Evolutionary conservation across 2,888 invertebrate genomes (phyloP), one percentile per base, ranked within the genome.

Genomic region (Neoaliturus tenellus): DNA sequence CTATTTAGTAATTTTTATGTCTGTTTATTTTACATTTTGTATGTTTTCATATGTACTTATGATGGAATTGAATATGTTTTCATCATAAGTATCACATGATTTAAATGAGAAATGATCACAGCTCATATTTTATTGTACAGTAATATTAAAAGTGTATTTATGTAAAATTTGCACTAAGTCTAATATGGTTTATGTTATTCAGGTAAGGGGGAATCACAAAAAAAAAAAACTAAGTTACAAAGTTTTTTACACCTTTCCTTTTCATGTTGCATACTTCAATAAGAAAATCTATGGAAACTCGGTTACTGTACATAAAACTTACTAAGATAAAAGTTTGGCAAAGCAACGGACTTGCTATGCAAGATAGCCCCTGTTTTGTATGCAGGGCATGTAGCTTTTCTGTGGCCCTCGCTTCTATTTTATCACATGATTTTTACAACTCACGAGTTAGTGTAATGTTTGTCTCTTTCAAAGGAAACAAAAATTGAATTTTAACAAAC

Each of bases 371-470:
- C 28, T 28, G 31, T 17, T 62, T 62, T 28, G 62, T 62, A 62
- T 62, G 62, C 62, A 62, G 62, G 20, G 28, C 62, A 31, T 31
- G n/a, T 28, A 31, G 28, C 62, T 62, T 62, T 62, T 62, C 62
- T 62, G 62, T 62, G 62, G 62, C 62, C 62, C 62, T 62, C 62
- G 14, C 62, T 28, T 28, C 62, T 62, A 28, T 55, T 62, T 62
- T 62, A 62, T 62, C 28, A 62, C 62, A 28, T 14, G 62, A 62
- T 31, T 62, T 62, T 62, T 62, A 62, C 62, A 62, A 51, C 51
- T 23, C 51, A 23, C 23, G 51, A 62, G 62, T 31, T 14, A 62
- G 17, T 28, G 12, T 55, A 55, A 62, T 25, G 62, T 25, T 28
- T 62, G 31, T 62, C 5, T 14, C 62, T 62, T 4, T 28, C 31